Percentiles rank a stretch among this genome's conserved stretches.
Evolutionary conservation across 2,113 vertebrate genomes (phyloP).

Genomic region (Brachirus orientalis): DNA sequence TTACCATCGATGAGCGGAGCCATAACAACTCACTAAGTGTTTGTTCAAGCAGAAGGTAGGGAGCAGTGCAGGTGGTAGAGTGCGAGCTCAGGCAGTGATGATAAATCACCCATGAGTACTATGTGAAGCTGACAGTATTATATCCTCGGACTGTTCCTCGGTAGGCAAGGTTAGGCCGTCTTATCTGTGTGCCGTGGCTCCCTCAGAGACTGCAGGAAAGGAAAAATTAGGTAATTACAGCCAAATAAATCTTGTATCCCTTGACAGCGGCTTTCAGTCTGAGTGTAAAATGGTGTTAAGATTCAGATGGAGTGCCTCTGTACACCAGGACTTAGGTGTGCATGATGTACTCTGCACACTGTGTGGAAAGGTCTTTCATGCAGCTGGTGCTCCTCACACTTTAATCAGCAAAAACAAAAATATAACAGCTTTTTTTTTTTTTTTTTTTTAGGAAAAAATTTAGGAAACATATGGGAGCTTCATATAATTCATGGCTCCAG

Average conservation of each 20-base stretch:
- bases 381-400: constrained; percentile 39
- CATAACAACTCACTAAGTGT: constrained; percentile 77
- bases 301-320: constrained; percentile 69
- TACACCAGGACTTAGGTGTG: constrained; percentile 58
- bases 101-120: constrained; percentile 79
- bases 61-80: constrained; percentile 21
- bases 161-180: constrained; percentile 75
- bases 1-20: constrained; percentile 69
- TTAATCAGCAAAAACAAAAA: constrained; percentile 37
- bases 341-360: constrained; percentile 59
- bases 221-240: constrained; percentile 80
- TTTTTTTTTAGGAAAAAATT: constrained; percentile 15
- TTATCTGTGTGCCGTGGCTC: constrained; percentile 64
- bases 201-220: constrained; percentile 67
- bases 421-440: constrained; percentile 34
- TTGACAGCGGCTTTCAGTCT: constrained; percentile 73
- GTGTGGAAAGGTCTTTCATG: constrained; percentile 41
- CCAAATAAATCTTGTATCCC: constrained; percentile 79
- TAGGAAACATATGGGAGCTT: constrained; percentile 42
- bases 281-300: constrained; percentile 72
- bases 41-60: constrained; percentile 72
- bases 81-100: constrained; percentile 48
- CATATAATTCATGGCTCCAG: constrained; percentile 30
- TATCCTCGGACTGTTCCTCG: constrained; percentile 78
- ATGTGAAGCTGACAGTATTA: constrained; percentile 77